Conservation (phyloP, 2,113 vertebrate species). For the Sakesphorus luctuosus region DNA sequence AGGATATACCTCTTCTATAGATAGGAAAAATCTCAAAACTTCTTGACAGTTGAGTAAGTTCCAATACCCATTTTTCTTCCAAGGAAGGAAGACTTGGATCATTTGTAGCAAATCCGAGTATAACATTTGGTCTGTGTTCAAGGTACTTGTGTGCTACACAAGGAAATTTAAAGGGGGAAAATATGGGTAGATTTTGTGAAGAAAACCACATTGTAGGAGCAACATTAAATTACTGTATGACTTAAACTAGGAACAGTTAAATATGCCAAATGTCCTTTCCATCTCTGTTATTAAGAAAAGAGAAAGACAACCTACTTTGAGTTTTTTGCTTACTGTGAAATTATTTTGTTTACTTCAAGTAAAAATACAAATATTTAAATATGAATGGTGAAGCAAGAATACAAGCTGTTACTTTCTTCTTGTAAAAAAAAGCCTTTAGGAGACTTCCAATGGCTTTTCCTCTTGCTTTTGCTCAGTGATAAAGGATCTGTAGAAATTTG, state of each 20-base stretch:
- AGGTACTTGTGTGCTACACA: rapidly evolving
- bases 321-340: background rate
- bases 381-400: background rate
- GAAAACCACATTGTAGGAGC: background rate
- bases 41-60: background rate
- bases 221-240: background rate
- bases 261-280: background rate
- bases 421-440: background rate
- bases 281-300: background rate
- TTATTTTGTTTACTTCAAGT: background rate
- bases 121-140: background rate
- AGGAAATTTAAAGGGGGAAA: background rate
- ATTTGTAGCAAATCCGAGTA: background rate
- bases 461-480: background rate
- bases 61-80: background rate
- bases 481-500: background rate
- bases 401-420: background rate
- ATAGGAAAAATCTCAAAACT: background rate
- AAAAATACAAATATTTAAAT: background rate
- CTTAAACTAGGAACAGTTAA: background rate
- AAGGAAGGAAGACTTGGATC: background rate
- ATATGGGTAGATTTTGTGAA: background rate
- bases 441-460: background rate
- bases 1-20: background rate
- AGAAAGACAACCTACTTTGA: background rate